A percentile compares a stretch with the other conserved stretches of the same genome.
phyloP scores from a whole-genome alignment of 2,888 invertebrate genomes.

The Diaprepes abbreviatus region DNA sequence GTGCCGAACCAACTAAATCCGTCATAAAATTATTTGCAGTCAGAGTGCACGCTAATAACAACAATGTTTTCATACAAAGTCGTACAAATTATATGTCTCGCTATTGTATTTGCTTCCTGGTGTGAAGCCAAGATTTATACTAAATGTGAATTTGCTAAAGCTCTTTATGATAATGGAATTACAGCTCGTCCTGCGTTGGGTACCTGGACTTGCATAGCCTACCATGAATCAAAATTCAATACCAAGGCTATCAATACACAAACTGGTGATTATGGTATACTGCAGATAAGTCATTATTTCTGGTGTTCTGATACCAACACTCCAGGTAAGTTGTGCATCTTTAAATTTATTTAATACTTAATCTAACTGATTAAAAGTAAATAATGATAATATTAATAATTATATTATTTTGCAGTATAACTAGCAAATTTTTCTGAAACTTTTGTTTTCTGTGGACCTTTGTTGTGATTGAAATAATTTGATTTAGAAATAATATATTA shows the following conservation, averaged over 20 bases:
- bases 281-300: conserved; percentile 53
- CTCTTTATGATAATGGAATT: conserved; percentile 71
- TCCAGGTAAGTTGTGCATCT: conserved; percentile 42
- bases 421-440: no score
- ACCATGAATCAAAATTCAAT: conserved; percentile 53
- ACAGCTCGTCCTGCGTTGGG: conserved; percentile 55
- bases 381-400: no score
- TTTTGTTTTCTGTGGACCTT: no score
- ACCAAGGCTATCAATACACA: conserved; percentile 50
- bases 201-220: conserved; percentile 53
- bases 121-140: conserved; percentile 45
- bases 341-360: no score
- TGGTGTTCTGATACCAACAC: conserved; percentile 48
- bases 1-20: neutral
- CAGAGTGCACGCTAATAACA: neutral
- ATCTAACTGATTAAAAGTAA: no score
- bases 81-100: neutral
- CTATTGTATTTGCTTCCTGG: neutral
- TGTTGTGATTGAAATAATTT: no score
- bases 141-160: conserved; percentile 52
- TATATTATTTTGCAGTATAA: no score
- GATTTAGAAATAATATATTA: no score
- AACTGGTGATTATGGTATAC: conserved; percentile 53
- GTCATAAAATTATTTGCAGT: neutral
- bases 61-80: neutral